These are phyloP conservation scores for Atrichornis clamosus DNA, from an alignment of 2,113 vertebrate species.

Conservation along the genomic window DNA sequence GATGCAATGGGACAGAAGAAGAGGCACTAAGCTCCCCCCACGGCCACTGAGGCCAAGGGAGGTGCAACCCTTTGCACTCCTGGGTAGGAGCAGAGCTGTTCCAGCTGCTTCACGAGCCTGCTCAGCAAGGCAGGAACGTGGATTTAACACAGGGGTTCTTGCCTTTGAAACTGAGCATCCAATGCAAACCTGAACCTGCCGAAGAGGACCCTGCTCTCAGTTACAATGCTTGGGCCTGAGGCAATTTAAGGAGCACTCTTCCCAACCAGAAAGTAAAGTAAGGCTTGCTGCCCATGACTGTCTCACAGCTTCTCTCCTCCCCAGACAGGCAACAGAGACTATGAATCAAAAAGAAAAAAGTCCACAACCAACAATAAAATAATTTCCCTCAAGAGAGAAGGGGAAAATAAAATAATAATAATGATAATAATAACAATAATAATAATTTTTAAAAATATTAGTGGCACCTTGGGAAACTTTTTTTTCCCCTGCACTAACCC, in stretches of 20 bases:
- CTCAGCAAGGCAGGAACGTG: background rate
- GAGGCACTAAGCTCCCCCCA: background rate
- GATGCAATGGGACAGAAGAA: fast-evolving
- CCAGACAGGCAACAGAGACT: background rate
- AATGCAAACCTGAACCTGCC: background rate
- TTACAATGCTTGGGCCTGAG: background rate
- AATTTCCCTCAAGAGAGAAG: background rate
- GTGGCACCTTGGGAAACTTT: background rate
- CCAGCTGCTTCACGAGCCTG: background rate
- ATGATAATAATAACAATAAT: background rate
- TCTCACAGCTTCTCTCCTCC: background rate
- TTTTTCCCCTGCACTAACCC: background rate
- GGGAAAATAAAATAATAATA: background rate
- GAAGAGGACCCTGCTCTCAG: background rate
- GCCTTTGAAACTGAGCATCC: background rate
- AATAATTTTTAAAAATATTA: background rate
- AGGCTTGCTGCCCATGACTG: background rate
- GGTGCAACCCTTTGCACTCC: too few species aligned
- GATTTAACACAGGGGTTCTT: fast-evolving
- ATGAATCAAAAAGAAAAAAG: background rate
- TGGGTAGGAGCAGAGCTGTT: fast-evolving
- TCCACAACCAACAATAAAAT: background rate
- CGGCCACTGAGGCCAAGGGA: background rate
- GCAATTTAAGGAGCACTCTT: background rate
- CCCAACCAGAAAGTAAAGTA: background rate